phyloP scores from a whole-genome alignment of 2,888 invertebrate species.

The Pimpla rufipes region DNA sequence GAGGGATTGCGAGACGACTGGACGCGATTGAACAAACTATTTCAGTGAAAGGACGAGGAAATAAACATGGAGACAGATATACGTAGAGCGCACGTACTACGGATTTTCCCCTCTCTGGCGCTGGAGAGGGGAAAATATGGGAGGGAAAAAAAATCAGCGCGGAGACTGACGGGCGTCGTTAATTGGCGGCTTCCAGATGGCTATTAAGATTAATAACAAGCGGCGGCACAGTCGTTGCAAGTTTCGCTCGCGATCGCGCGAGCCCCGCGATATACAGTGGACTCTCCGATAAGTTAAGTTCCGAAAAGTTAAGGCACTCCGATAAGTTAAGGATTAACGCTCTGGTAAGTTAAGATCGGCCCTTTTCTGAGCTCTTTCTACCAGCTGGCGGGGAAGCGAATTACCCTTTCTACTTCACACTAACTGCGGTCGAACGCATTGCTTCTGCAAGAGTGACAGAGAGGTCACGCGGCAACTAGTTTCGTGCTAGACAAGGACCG shows the following conservation, averaged over 20 bases:
- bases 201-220: conserved; percentile 85
- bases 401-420: too few species aligned
- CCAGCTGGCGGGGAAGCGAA: too few species aligned
- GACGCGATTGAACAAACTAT: conserved; percentile 18
- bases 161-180: conserved; percentile 83
- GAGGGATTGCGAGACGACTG: not conserved
- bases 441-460: not conserved
- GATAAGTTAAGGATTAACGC: too few species aligned
- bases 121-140: conserved; percentile 15
- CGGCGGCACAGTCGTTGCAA: conserved; percentile 72
- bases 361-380: too few species aligned
- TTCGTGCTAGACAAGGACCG: too few species aligned
- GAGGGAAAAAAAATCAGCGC: conserved; percentile 51
- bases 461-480: too few species aligned
- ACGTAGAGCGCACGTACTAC: conserved; percentile 6
- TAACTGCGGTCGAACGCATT: too few species aligned
- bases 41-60: conserved; percentile 14
- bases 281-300: too few species aligned
- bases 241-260: conserved; percentile 57
- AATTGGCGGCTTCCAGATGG: conserved; percentile 83
- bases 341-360: too few species aligned
- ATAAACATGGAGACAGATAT: conserved; percentile 11
- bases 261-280: too few species aligned
- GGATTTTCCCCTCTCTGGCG: conserved; percentile 9
- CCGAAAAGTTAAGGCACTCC: too few species aligned